phyloP scores from a whole-genome alignment of 1,140 invertebrate genomes.

The Melipona quadrifasciata region DNA sequence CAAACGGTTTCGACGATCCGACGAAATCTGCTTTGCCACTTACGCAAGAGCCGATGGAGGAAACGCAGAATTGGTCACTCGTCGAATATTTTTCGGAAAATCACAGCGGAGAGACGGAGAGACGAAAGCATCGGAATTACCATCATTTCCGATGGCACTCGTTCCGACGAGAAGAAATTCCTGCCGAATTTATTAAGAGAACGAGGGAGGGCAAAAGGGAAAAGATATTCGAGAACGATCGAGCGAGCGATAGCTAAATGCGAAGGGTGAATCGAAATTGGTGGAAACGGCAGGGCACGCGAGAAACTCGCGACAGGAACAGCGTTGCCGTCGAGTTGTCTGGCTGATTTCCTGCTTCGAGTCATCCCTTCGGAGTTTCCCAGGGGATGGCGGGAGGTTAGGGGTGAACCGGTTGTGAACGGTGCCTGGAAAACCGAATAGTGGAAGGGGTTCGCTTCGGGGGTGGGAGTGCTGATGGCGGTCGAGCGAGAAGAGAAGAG shows the following conservation, averaged over 20 bases:
- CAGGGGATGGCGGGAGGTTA: constrained; percentile 49
- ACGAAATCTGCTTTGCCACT: neutral
- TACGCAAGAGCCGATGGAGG: neutral
- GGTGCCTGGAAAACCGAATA: constrained; percentile 53
- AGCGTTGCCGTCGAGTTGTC: constrained; percentile 70
- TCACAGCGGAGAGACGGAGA: neutral
- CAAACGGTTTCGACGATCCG: neutral
- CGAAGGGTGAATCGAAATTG: constrained; percentile 46
- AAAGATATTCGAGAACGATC: constrained; percentile 1
- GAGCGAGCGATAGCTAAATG: neutral
- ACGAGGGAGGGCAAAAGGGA: constrained; percentile 1
- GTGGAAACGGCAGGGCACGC: constrained; percentile 40
- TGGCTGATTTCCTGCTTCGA: constrained; percentile 70
- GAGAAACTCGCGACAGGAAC: constrained; percentile 68
- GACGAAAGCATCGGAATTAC: neutral
- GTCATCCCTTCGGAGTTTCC: constrained; percentile 68
- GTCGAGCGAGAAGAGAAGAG: constrained; percentile 49
- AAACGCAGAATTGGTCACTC: neutral
- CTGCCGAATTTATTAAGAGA: neutral
- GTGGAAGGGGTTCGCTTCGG: constrained; percentile 34
- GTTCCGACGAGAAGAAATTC: neutral
- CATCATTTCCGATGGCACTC: neutral
- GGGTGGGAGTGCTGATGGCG: constrained; percentile 60
- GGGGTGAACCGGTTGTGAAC: constrained; percentile 56
- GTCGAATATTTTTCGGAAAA: neutral